Conservation (phyloP, 2,888 invertebrate species). For the Ferdinandea cuprea region DNA sequence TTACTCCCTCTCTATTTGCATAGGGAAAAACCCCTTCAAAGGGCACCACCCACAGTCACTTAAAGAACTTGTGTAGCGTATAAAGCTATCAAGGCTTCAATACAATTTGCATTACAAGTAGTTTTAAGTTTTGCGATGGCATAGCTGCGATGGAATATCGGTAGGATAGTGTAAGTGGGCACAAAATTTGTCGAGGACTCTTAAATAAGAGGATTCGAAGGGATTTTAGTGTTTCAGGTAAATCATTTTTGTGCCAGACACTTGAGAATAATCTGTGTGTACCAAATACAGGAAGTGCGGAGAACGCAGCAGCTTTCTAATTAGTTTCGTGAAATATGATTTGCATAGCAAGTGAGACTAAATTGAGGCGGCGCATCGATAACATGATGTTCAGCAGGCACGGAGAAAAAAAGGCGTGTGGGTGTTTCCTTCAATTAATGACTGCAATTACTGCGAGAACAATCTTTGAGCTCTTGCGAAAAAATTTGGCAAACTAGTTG, state of each 20-base stretch:
- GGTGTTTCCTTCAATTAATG: too few relatives aligned
- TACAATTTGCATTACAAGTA: constrained; percentile 2
- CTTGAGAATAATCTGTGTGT: not conserved
- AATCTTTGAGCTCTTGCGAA: too few relatives aligned
- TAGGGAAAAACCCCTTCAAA: too few relatives aligned
- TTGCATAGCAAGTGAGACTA: not conserved
- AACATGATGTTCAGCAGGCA: too few relatives aligned
- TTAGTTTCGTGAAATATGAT: constrained; percentile 2
- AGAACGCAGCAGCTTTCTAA: not conserved
- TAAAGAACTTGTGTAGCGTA: not conserved
- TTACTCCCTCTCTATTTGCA: not conserved
- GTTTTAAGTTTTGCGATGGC: not conserved
- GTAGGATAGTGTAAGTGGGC: not conserved
- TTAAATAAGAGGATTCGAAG: not conserved
- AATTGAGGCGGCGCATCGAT: too few relatives aligned
- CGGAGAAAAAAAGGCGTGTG: too few relatives aligned
- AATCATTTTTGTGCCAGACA: too few relatives aligned
- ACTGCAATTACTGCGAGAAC: too few relatives aligned
- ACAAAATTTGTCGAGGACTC: not conserved
- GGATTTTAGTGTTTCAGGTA: not conserved
- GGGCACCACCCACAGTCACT: too few relatives aligned
- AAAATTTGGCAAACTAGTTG: too few relatives aligned
- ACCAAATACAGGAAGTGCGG: not conserved
- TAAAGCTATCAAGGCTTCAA: not conserved
- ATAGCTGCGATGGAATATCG: not conserved